A percentile compares a stretch with the other conserved stretches of the same genome.
phyloP scores from a whole-genome alignment of 2,797 vertebrate genomes.

The Tolypeutes matacus region DNA sequence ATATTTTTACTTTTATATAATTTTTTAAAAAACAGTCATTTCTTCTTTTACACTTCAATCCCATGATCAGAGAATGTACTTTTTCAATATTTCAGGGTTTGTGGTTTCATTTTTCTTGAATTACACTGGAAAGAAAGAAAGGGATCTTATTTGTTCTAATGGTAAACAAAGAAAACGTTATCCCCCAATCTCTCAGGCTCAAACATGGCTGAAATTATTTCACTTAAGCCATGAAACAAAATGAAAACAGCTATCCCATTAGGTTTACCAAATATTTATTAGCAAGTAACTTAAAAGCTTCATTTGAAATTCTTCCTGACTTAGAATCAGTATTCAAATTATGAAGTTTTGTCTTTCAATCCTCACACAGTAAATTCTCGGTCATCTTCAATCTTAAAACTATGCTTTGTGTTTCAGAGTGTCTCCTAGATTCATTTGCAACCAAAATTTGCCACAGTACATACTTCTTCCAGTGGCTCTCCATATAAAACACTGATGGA shows the following conservation, averaged over 20 bases:
- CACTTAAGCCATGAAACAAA: conserved; percentile 54
- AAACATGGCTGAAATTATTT: conserved; percentile 58
- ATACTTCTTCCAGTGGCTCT: background rate
- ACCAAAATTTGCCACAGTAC: background rate
- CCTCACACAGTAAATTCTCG: background rate
- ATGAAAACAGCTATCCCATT: conserved; percentile 51
- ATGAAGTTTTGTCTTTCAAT: conserved; percentile 5
- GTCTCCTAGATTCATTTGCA: conserved; percentile 32
- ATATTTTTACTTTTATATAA: conserved; percentile 32
- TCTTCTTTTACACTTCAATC: conserved; percentile 56
- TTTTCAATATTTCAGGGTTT: conserved; percentile 26
- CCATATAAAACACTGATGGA: background rate
- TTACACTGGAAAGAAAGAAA: conserved; percentile 33
- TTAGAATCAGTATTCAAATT: conserved; percentile 8
- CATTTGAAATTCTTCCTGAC: conserved; percentile 26
- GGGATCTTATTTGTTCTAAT: conserved; percentile 23
- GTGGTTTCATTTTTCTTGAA: conserved; percentile 30
- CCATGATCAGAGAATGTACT: conserved; percentile 59
- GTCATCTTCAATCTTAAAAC: background rate
- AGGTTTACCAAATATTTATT: conserved; percentile 53
- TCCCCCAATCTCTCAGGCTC: background rate
- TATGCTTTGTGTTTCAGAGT: background rate
- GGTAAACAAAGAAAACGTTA: conserved; percentile 62
- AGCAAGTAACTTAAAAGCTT: conserved; percentile 57
- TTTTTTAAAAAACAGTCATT: conserved; percentile 61